Evolutionary conservation across 2,888 invertebrate genomes (phyloP), one percentile per base, ranked within the genome.

Genomic region (Callosobruchus maculatus): DNA sequence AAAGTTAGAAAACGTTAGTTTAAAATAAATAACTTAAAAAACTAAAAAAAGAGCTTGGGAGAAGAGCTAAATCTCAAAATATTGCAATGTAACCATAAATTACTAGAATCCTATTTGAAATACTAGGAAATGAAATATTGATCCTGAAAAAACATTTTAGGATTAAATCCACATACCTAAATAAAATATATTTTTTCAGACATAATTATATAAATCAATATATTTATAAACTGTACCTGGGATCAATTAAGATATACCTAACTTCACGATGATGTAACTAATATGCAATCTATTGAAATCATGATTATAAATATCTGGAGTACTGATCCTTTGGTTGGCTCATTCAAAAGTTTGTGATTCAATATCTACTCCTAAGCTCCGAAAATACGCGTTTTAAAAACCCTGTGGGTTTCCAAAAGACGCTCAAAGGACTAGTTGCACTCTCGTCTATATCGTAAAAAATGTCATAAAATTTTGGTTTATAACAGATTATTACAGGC

Each of bases 371-470:
- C 72, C 72, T 74, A 20, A 76, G 75, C 70, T 49, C 49, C 49
- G 13, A 49, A 49, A 68, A 68, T 20, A 20, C 68, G 68, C 68
- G 18, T 70, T 70, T 49, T 70, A 72, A 70, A 68, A 21, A 2
- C 22, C 68, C 68, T 68, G 2, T 13, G 22, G 22, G 68, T 18
- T 20, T 68, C 22, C 22, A 13, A 68, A 21, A 67, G 69, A 73
- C 73, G 71, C 21, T 66, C 71, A 73, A 78, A 76, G 76, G 83
- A 83, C 83, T 83, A 83, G 83, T 79, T 77, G 80, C 82, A 83
- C 83, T 83, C 83, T 81, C 83, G 82, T 83, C 83, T 81, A 78
- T 79, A 0, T 68, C 78, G 73, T 76, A 68, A 71, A 77, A 73
- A 74, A 77, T 73, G 72, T 67, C 74, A 49, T 70, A 76, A 67